Conservation (phyloP, 2,797 vertebrate genomes). For the Pseudochromis fuscus region DNA sequence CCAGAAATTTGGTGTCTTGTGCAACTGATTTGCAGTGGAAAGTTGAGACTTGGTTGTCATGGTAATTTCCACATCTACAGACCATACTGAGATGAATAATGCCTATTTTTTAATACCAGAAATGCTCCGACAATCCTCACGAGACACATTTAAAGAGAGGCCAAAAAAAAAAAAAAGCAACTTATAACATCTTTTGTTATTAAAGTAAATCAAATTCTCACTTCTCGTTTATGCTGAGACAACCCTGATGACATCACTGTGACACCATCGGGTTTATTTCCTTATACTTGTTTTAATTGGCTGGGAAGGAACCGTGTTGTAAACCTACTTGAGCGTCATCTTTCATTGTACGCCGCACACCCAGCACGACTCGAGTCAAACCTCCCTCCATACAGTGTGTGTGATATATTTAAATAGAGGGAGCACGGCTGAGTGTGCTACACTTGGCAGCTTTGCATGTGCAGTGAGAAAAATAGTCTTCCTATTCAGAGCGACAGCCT, state of each 20-base stretch:
- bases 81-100: neutral
- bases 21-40: constrained; percentile 8
- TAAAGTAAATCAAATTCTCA: neutral
- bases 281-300: neutral
- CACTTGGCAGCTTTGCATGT: constrained; percentile 30
- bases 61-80: neutral
- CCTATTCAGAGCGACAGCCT: constrained; percentile 39
- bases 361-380: neutral
- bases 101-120: neutral
- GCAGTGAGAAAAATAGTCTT: constrained; percentile 31
- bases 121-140: no score
- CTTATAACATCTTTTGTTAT: neutral
- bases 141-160: no score
- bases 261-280: constrained; percentile 7
- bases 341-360: neutral
- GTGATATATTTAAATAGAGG: no score
- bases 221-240: neutral
- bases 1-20: neutral
- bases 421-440: neutral
- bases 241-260: neutral
- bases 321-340: neutral
- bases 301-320: no score
- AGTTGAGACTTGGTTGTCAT: constrained; percentile 2
- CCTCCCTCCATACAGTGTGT: neutral
- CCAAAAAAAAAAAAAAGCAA: no score